Conservation (phyloP, 1,140 invertebrate species). For the Orussus abietinus region DNA sequence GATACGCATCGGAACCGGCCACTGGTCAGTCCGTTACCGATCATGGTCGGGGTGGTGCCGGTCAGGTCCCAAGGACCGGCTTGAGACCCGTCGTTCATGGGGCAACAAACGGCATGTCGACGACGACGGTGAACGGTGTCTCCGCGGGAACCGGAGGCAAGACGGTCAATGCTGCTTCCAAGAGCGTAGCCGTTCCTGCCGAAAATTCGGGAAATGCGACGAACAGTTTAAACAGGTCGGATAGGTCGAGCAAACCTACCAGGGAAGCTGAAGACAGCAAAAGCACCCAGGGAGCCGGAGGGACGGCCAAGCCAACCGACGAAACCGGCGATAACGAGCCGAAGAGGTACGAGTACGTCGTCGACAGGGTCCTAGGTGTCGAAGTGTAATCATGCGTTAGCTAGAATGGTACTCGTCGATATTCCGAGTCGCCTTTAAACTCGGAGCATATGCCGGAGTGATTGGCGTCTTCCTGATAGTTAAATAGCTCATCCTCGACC, state of each 20-base stretch:
- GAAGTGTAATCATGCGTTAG: conserved; percentile 66
- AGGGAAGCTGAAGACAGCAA: conserved; percentile 11
- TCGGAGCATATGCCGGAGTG: too few species aligned
- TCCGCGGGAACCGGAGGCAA: conserved; percentile 1
- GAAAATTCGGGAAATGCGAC: too few species aligned
- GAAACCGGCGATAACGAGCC: conserved; percentile 47
- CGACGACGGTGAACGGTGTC: conserved; percentile 12
- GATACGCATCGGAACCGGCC: conserved; percentile 40
- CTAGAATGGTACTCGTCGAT: too few species aligned
- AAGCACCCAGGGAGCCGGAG: conserved; percentile 1
- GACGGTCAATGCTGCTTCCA: too few species aligned
- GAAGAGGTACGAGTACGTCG: conserved; percentile 64
- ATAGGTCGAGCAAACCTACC: conserved; percentile 18
- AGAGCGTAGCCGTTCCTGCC: too few species aligned
- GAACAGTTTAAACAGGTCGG: conserved; percentile 20
- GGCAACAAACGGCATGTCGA: conserved; percentile 11
- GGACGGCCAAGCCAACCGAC: conserved; percentile 22
- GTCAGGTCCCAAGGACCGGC: too few species aligned
- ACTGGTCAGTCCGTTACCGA: conserved; percentile 17
- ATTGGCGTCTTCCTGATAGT: too few species aligned
- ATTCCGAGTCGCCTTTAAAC: too few species aligned
- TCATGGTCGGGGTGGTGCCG: too few species aligned
- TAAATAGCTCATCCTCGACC: too few species aligned
- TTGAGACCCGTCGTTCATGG: conserved; percentile 16
- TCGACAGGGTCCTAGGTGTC: conserved; percentile 65